Percentiles rank a stretch among this genome's conserved stretches.
These are phyloP conservation scores for Heliangelus exortis DNA, from an alignment of 2,797 vertebrate genomes.

Conservation along the genomic window DNA sequence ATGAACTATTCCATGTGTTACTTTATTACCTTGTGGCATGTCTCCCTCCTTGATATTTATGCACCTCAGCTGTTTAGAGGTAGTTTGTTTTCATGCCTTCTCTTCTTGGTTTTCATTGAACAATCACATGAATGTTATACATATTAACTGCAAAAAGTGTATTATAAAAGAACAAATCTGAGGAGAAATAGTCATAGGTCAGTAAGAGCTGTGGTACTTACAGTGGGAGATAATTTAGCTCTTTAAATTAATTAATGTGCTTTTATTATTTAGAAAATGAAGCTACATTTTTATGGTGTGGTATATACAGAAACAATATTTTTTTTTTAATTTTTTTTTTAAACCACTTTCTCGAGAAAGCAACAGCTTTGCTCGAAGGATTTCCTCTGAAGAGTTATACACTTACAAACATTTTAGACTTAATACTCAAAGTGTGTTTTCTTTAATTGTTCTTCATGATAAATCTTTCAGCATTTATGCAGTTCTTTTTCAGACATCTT, in stretches of 20 bases:
- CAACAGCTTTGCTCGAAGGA: neutral
- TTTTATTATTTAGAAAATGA: neutral
- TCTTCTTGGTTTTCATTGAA: neutral
- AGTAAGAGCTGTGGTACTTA: neutral
- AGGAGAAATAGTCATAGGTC: neutral
- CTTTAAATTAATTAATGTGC: conserved; percentile 20
- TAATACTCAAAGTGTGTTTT: neutral
- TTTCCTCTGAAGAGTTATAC: conserved; percentile 12
- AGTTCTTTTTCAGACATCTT: neutral
- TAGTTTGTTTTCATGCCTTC: neutral
- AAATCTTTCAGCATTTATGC: neutral
- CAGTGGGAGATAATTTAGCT: neutral
- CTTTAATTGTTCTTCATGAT: conserved; percentile 1
- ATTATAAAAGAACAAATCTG: neutral
- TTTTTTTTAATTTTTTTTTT: neutral
- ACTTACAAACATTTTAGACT: conserved; percentile 18
- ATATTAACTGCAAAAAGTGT: neutral
- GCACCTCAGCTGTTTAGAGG: neutral
- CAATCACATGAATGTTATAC: neutral
- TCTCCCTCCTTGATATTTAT: neutral
- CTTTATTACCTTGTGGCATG: neutral
- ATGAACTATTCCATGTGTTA: neutral
- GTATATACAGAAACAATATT: neutral
- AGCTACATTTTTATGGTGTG: neutral
- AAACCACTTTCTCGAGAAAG: neutral